Conservation (phyloP, 2,113 vertebrate genomes). For the Dasyurus viverrinus region DNA sequence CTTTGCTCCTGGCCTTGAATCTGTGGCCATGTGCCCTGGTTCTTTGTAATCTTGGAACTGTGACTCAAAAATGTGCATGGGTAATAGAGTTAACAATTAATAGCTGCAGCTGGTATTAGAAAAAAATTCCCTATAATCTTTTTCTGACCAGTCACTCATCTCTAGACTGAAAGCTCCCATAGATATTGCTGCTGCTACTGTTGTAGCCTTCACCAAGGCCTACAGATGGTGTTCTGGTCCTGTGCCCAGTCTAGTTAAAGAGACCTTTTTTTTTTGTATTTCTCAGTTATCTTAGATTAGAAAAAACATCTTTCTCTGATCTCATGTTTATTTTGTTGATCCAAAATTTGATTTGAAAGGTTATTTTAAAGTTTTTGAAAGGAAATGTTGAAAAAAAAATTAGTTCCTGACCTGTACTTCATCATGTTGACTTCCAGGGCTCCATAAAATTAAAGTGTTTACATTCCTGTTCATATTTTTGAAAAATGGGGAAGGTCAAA, state of each 20-base stretch:
- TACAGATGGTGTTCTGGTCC: neutral
- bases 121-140: neutral
- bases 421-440: neutral
- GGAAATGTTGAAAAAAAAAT: neutral
- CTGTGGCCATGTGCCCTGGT: neutral
- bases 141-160: neutral
- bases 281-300: neutral
- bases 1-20: neutral
- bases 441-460: neutral
- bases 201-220: neutral
- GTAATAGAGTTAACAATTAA: neutral
- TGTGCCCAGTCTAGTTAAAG: neutral
- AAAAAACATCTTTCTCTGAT: neutral
- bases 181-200: neutral
- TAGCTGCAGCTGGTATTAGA: neutral
- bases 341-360: neutral
- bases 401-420: neutral
- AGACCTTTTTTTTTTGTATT: neutral
- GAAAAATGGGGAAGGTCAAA: neutral
- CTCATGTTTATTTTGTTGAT: neutral
- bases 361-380: neutral
- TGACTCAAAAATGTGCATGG: neutral
- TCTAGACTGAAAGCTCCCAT: neutral
- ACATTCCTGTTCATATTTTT: neutral
- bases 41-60: neutral